Evolutionary conservation across 2,797 vertebrate genomes (phyloP).

Genomic region (Channallabes apus): DNA sequence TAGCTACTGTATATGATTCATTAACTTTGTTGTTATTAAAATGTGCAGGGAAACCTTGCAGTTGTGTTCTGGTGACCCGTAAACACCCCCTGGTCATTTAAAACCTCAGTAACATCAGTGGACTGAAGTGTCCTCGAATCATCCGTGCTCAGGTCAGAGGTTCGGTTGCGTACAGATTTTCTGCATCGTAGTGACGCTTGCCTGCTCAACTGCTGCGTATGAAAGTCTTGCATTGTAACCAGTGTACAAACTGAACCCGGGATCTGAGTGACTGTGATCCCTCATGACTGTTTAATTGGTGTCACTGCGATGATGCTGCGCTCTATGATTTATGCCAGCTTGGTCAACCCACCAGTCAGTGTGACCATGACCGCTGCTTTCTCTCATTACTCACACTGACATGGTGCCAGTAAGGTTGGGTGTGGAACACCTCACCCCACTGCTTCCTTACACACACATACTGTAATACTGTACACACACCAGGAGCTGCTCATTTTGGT

Average conservation of each 20-base stretch:
- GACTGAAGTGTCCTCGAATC: constrained; percentile 22
- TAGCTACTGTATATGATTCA: neutral
- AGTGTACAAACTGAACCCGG: constrained; percentile 42
- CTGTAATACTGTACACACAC: neutral
- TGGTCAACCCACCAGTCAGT: constrained; percentile 39
- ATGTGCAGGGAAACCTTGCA: neutral
- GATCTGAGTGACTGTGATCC: constrained; percentile 47
- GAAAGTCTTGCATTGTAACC: constrained; percentile 53
- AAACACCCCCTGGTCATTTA: neutral
- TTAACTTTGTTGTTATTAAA: neutral
- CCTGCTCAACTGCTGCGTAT: constrained; percentile 61
- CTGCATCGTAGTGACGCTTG: constrained; percentile 43
- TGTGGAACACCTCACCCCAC: neutral
- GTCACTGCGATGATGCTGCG: constrained; percentile 54
- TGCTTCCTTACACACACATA: neutral
- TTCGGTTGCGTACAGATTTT: constrained; percentile 63
- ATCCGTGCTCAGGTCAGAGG: constrained; percentile 54
- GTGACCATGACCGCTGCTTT: constrained; percentile 35
- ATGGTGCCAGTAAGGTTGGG: constrained; percentile 29
- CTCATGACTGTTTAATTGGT: constrained; percentile 62
- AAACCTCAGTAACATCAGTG: neutral
- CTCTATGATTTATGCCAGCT: constrained; percentile 49
- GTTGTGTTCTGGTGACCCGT: neutral
- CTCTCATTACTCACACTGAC: constrained; percentile 46
- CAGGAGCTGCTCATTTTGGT: neutral